Percentiles rank a stretch among this genome's conserved stretches.
These are phyloP conservation scores for Cebus imitator DNA, from an alignment of 2,113 vertebrate species.

Conservation along the genomic window DNA sequence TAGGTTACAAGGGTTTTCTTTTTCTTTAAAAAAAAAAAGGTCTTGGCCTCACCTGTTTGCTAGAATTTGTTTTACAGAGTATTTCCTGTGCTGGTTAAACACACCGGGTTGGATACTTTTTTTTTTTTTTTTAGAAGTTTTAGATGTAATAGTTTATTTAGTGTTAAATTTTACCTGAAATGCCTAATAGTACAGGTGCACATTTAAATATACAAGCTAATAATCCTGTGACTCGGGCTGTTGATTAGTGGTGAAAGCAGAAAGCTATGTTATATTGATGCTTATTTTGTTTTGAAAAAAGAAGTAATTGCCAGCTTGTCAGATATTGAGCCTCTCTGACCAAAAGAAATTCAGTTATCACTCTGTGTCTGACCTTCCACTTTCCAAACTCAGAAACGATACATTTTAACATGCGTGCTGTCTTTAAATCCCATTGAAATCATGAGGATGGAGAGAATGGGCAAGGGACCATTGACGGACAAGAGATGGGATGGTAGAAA, in stretches of 20 bases:
- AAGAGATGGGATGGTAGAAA: not conserved
- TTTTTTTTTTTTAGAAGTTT: not conserved
- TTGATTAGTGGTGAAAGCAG: constrained; percentile 22
- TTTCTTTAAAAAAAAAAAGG: not conserved
- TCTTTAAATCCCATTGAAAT: not conserved
- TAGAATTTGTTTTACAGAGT: not conserved
- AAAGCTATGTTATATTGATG: not conserved
- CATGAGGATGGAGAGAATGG: not conserved
- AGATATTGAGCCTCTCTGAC: not conserved
- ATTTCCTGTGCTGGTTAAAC: not conserved
- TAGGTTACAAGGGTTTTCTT: not conserved
- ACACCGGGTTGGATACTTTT: not conserved
- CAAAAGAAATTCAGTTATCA: constrained; percentile 29
- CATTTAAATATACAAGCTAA: not conserved
- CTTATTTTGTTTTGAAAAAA: constrained; percentile 37
- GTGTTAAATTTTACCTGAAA: not conserved
- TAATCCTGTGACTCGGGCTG: not conserved
- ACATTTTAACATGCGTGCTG: not conserved
- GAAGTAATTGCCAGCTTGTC: not conserved
- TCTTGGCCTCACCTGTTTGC: not conserved
- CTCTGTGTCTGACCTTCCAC: constrained; percentile 48
- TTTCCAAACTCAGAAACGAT: constrained; percentile 60
- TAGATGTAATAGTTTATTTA: not conserved
- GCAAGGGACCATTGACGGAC: not conserved
- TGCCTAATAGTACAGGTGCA: not conserved